These are phyloP conservation scores for Semnornis frantzii DNA, from an alignment of 2,113 vertebrate species.

Conservation along the genomic window DNA sequence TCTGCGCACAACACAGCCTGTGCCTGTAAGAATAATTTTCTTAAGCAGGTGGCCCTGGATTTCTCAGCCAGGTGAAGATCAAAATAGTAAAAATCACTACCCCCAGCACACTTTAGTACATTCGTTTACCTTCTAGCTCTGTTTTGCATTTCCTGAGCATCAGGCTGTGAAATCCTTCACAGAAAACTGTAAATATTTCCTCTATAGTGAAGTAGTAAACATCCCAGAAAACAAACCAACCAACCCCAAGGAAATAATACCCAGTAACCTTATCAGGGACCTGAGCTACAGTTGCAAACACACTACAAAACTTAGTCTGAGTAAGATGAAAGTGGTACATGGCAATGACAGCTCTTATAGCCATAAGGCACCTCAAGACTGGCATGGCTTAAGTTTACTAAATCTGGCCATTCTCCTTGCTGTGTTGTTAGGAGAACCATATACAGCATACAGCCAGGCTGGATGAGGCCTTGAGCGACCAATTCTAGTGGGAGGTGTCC, in stretches of 20 bases:
- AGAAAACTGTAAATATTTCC: background rate
- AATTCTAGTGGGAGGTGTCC: no score
- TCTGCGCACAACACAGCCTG: background rate
- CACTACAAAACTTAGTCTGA: background rate
- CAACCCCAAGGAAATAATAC: background rate
- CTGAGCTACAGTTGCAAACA: background rate
- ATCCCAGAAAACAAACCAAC: background rate
- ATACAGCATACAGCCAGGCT: no score
- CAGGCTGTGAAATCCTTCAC: background rate
- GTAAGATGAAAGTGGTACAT: background rate
- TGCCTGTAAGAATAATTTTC: background rate
- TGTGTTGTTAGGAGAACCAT: background rate
- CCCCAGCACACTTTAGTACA: rapidly evolving
- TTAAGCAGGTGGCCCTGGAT: background rate
- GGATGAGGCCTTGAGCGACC: no score
- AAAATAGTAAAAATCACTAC: background rate
- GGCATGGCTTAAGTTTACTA: background rate
- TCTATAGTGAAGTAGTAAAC: background rate
- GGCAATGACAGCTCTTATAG: background rate
- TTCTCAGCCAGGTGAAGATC: background rate
- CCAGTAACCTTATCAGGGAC: rapidly evolving
- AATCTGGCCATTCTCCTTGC: background rate
- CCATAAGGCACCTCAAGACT: rapidly evolving
- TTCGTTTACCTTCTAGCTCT: background rate
- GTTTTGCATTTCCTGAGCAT: background rate